Percentiles rank a stretch among this genome's conserved stretches.
phyloP scores from a whole-genome alignment of 2,888 invertebrate genomes.

The Chrysomela aeneicollis region DNA sequence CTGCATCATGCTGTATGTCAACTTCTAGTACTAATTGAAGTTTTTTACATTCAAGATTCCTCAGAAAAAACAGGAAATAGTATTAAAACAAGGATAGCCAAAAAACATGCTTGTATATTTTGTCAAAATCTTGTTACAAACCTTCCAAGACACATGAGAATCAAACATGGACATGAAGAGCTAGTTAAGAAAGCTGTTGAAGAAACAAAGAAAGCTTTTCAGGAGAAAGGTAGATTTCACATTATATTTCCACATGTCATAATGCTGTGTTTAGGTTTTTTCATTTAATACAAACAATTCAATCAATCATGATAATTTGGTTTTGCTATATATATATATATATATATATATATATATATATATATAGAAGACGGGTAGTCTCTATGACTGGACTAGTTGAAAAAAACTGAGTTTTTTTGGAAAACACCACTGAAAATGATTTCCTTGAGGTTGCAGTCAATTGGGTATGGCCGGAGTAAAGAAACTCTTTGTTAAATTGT shows the following conservation, averaged over 20 bases:
- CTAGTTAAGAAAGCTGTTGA: conserved; percentile 1
- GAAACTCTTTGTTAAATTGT: too few relatives aligned
- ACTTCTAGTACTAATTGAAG: neutral
- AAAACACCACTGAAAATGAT: too few relatives aligned
- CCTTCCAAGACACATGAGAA: conserved; percentile 4
- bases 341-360: too few relatives aligned
- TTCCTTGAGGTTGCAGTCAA: too few relatives aligned
- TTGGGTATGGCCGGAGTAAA: too few relatives aligned
- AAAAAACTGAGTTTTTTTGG: too few relatives aligned
- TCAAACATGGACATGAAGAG: too few relatives aligned
- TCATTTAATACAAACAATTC: neutral
- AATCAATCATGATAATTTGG: too few relatives aligned
- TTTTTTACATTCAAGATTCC: neutral
- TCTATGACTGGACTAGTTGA: too few relatives aligned
- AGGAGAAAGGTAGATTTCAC: neutral
- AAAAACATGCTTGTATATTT: conserved; percentile 4
- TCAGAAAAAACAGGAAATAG: neutral
- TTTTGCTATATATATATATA: too few relatives aligned
- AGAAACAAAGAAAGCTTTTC: neutral
- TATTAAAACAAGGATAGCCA: neutral
- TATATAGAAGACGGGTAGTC: too few relatives aligned
- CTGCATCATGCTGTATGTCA: neutral
- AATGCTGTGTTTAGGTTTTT: neutral
- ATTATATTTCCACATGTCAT: neutral
- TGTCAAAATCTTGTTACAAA: conserved; percentile 2